Evolutionary conservation across 2,888 invertebrate species (phyloP), one percentile per base, ranked within the genome.

Genomic region (Cataglyphis cursor): DNA sequence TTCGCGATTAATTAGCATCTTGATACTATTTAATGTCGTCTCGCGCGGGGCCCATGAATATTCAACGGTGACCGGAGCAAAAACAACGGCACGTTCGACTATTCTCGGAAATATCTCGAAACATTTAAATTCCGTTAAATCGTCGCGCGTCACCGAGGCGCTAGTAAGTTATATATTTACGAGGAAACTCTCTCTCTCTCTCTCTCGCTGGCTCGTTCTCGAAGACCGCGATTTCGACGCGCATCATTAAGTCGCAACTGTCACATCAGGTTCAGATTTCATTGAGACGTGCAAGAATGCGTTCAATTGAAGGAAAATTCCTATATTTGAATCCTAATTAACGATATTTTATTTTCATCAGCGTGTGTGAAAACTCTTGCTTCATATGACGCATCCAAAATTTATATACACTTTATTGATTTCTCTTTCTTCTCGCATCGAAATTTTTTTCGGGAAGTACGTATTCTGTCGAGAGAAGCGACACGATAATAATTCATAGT

Each of bases 261-360:
- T 62, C 31, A 21, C 41, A 57, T 28, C 54, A 38, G 21, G 61
- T 57, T 78, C 28, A 57, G 59, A 64, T 74, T 78, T 64, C 81
- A 59, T 73, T 66, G n/a, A 57, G 61, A 61, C 5, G n/a, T 21
- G 24, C n/a, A 35, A 9, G 21, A 5, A 21, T n/a, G 28, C 15
- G 15, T 41, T 70, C 65, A 74, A 51, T 62, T 82, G 81, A 70
- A 81, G 84, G 74, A 74, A 6, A 81, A 84, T 88, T 68, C 82
- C 65, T 83, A 64, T 81, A 87, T 81, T 82, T 81, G 59, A 85
- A 85, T 82, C 44, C 83, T 81, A 83, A 78, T 89, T 88, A 88
- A 75, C 80, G 21, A 74, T 87, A 83, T 85, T 80, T 68, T 73
- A 76, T 70, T 57, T 51, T 6, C 4, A 64, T 8, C n/a, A 31